Conservation (phyloP, 2,797 vertebrate genomes). For the Sebastes taczanowskii region DNA sequence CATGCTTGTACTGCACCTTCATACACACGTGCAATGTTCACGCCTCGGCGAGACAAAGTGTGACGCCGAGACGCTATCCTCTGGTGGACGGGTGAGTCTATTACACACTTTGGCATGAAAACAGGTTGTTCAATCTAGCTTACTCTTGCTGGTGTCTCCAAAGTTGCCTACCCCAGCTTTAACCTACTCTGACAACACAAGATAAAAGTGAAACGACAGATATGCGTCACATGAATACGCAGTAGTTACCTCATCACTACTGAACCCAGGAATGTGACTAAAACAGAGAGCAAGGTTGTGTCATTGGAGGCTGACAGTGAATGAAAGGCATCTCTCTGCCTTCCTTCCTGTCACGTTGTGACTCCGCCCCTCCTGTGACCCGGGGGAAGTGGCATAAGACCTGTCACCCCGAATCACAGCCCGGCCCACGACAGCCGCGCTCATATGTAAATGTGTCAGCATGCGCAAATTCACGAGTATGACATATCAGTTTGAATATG, state of each 20-base stretch:
- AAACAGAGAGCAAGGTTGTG: conserved; percentile 15
- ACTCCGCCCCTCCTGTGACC: conserved; percentile 63
- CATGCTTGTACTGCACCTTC: neutral
- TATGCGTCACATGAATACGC: conserved; percentile 21
- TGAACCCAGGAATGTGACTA: neutral
- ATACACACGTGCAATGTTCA: neutral
- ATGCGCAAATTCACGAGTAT: conserved; percentile 51
- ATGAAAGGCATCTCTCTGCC: conserved; percentile 50
- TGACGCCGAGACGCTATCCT: neutral
- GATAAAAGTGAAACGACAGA: conserved; percentile 18
- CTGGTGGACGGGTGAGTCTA: neutral
- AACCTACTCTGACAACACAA: conserved; percentile 3
- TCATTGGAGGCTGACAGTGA: conserved; percentile 50
- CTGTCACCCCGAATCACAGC: conserved; percentile 71
- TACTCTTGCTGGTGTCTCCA: neutral
- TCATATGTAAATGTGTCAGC: conserved; percentile 78
- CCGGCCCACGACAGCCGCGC: conserved; percentile 46
- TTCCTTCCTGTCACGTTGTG: conserved; percentile 61
- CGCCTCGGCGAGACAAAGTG: neutral
- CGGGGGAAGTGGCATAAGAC: conserved; percentile 70
- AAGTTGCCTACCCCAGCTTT: neutral
- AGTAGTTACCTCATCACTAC: neutral
- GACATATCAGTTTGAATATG: conserved; percentile 74
- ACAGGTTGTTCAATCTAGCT: neutral
- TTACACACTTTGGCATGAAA: neutral